A percentile compares a stretch with the other conserved stretches of the same genome.
phyloP scores from a whole-genome alignment of 1,140 invertebrate species.

The Drosophila nigrodunni region DNA sequence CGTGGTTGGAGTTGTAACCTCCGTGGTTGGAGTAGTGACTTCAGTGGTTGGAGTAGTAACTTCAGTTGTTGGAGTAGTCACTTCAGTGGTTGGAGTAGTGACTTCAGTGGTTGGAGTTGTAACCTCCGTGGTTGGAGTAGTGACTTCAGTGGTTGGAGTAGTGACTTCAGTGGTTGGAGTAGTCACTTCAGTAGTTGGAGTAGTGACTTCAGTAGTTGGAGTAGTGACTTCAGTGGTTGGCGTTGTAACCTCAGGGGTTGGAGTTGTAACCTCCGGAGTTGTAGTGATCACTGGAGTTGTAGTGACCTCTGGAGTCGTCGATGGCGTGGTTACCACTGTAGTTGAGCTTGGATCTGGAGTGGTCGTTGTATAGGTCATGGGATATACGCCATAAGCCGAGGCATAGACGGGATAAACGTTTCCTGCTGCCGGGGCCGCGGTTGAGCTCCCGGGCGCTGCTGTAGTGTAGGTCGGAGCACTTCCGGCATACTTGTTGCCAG shows the following conservation, averaged over 20 bases:
- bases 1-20: not conserved
- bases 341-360: too few species aligned
- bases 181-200: not conserved
- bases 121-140: not conserved
- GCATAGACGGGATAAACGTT: too few species aligned
- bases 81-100: not conserved
- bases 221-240: too few species aligned
- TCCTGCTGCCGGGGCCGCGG: not conserved
- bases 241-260: too few species aligned
- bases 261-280: too few species aligned
- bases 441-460: conserved; percentile 5
- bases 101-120: not conserved
- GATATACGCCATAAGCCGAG: too few species aligned
- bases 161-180: conserved; percentile 4
- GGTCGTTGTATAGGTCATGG: too few species aligned
- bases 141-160: too few species aligned
- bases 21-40: not conserved
- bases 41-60: not conserved
- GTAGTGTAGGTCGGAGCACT: not conserved
- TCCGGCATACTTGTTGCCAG: conserved; percentile 15
- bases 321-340: too few species aligned
- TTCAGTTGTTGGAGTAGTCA: not conserved
- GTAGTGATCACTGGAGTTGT: too few species aligned
- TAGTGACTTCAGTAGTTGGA: not conserved
- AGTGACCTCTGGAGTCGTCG: too few species aligned